phyloP scores from a whole-genome alignment of 2,888 invertebrate genomes.

The Phaonia tiefii region DNA sequence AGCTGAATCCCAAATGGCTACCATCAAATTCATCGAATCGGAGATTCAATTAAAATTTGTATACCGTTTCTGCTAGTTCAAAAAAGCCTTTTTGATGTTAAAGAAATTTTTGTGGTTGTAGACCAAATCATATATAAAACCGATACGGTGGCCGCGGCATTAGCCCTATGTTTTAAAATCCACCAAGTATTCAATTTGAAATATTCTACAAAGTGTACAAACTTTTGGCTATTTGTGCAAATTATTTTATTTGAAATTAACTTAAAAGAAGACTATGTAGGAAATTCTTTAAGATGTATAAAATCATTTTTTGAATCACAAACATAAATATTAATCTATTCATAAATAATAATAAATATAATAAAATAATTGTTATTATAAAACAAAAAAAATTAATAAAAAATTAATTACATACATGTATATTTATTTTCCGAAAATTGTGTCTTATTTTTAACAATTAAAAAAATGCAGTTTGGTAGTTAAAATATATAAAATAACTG shows the following conservation, averaged over 20 bases:
- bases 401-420: no score
- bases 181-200: conserved; percentile 5
- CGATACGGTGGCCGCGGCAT: conserved; percentile 27
- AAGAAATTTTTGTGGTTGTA: conserved; percentile 15
- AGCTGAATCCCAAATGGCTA: conserved; percentile 18
- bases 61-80: conserved; percentile 25
- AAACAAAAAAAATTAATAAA: no score
- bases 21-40: conserved; percentile 6
- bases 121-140: conserved; percentile 32
- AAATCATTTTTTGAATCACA: conserved; percentile 9
- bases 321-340: no score
- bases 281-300: no score
- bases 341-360: no score
- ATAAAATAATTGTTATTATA: no score
- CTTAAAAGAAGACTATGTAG: neutral
- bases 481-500: no score
- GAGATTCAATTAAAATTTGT: conserved; percentile 24
- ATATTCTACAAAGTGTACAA: neutral
- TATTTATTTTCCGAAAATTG: no score
- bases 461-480: no score
- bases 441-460: no score
- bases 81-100: conserved; percentile 4
- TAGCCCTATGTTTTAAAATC: conserved; percentile 35
- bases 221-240: conserved; percentile 12
- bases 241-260: neutral